Conservation (phyloP, 2,113 vertebrate genomes). For the Alligator mississippiensis region DNA sequence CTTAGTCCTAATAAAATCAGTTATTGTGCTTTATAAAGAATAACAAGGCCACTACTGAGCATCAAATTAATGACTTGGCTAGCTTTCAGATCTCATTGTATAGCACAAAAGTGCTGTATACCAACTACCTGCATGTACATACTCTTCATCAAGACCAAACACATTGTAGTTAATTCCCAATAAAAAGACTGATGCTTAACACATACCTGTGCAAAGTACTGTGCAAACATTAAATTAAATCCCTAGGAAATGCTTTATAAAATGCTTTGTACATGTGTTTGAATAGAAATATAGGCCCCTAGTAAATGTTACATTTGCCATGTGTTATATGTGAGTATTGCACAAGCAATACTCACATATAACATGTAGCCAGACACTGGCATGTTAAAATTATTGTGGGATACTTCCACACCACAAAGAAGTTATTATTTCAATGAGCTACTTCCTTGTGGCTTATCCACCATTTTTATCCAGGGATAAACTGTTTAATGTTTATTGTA, state of each 20-base stretch:
- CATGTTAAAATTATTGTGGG: too few relatives aligned
- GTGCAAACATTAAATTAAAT: background rate
- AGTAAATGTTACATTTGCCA: too few relatives aligned
- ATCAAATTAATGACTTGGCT: background rate
- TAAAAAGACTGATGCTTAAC: background rate
- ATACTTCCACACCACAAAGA: too few relatives aligned
- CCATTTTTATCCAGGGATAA: too few relatives aligned
- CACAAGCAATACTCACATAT: too few relatives aligned
- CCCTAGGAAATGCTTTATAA: background rate
- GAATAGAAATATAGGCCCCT: background rate
- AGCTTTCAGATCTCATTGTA: background rate
- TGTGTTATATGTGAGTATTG: too few relatives aligned
- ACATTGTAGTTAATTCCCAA: background rate
- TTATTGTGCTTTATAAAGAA: constrained; percentile 6
- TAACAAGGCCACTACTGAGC: background rate
- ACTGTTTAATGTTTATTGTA: too few relatives aligned
- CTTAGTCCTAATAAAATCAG: background rate
- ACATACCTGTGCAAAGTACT: background rate
- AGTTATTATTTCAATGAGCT: too few relatives aligned
- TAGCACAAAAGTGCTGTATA: background rate
- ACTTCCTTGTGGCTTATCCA: too few relatives aligned
- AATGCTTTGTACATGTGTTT: fast-evolving
- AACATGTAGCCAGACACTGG: too few relatives aligned
- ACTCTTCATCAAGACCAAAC: background rate
- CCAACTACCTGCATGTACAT: background rate